phyloP scores from a whole-genome alignment of 2,113 vertebrate species.

The Willisornis vidua region DNA sequence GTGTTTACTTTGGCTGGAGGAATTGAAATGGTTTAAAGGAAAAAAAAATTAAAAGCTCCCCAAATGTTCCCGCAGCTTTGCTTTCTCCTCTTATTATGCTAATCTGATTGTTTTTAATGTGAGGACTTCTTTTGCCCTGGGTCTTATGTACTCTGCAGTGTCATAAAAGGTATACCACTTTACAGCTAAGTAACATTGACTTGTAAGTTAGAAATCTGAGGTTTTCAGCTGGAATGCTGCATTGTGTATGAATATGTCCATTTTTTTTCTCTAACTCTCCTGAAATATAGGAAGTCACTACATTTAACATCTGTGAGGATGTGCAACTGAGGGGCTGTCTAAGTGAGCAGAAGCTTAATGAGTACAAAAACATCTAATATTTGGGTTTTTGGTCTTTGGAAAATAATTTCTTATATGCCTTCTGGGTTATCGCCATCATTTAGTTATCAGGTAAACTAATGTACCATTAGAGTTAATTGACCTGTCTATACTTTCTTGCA shows the following conservation, averaged over 20 bases:
- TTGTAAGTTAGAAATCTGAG: background rate
- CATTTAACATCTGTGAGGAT: background rate
- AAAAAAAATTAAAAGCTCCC: constrained; percentile 33
- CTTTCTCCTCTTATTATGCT: constrained; percentile 51
- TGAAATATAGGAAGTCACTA: background rate
- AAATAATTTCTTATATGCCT: background rate
- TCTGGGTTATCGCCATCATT: background rate
- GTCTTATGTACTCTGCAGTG: background rate
- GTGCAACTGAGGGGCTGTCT: background rate
- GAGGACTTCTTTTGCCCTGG: constrained; percentile 48
- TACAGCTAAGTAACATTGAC: background rate
- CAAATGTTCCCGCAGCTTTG: constrained; percentile 9
- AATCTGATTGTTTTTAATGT: constrained; percentile 53
- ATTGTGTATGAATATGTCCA: background rate
- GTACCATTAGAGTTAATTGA: background rate
- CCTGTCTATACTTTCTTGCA: background rate
- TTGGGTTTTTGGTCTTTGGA: background rate
- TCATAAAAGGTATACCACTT: constrained; percentile 42
- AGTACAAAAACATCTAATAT: background rate
- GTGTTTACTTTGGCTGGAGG: constrained; percentile 52
- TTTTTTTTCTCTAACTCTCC: background rate
- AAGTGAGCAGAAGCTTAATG: background rate
- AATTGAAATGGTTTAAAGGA: constrained; percentile 23
- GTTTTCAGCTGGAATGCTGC: background rate
- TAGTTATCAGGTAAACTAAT: background rate